Conservation (phyloP, 1,140 invertebrate species). For the Papilio machaon region DNA sequence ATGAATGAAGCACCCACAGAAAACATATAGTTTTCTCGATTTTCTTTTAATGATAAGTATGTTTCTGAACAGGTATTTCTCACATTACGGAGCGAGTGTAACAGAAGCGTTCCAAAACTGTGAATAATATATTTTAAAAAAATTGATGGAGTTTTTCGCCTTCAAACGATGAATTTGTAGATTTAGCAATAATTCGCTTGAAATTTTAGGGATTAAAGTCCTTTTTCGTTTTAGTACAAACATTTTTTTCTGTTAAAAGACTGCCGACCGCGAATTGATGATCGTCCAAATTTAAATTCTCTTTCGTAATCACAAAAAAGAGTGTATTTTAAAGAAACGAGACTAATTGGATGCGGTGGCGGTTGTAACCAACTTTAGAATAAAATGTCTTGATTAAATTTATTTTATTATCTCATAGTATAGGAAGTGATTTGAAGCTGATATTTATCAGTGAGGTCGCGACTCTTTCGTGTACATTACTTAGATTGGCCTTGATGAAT, state of each 20-base stretch:
- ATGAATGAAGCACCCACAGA: too few relatives aligned
- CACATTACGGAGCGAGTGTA: too few relatives aligned
- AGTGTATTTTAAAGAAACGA: background rate
- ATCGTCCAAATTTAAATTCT: slow-evolving; percentile 22
- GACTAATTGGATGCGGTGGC: slow-evolving; percentile 10
- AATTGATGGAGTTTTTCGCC: background rate
- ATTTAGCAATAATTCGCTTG: background rate
- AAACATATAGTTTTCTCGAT: too few relatives aligned
- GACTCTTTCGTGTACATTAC: too few relatives aligned
- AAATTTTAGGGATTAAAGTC: background rate
- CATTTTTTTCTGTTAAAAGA: background rate
- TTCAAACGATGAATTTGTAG: background rate
- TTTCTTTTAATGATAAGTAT: too few relatives aligned
- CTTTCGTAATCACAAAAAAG: slow-evolving; percentile 14
- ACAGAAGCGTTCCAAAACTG: too few relatives aligned
- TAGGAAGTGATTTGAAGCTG: background rate
- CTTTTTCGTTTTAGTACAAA: slow-evolving; percentile 4
- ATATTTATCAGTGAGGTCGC: background rate
- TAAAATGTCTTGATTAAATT: background rate
- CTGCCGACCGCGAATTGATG: slow-evolving; percentile 18
- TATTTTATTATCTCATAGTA: background rate
- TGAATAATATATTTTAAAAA: too few relatives aligned
- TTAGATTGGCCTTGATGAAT: too few relatives aligned
- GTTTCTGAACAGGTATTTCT: too few relatives aligned
- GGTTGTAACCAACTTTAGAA: background rate